phyloP scores from a whole-genome alignment of 2,797 vertebrate genomes.

The Rhodeus uyekii region DNA sequence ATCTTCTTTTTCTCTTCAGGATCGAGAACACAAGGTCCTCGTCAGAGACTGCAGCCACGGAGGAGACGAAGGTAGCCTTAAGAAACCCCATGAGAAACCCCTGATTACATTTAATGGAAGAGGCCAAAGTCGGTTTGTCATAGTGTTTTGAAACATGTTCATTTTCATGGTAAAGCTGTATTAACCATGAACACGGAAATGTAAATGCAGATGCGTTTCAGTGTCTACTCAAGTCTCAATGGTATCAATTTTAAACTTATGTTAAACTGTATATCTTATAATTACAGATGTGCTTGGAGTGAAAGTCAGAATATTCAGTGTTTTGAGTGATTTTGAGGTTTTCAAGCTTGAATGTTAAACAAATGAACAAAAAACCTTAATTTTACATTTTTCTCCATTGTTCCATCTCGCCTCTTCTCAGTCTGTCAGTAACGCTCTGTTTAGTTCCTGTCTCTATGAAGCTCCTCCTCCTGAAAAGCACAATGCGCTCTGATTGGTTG shows the following conservation, averaged over 20 bases:
- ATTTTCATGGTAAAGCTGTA: not conserved
- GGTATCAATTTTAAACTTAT: not conserved
- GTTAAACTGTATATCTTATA: slow-evolving; percentile 10
- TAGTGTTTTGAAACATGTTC: not conserved
- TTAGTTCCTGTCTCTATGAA: not conserved
- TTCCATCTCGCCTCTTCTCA: not conserved
- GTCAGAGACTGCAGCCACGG: slow-evolving; percentile 65
- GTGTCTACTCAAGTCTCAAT: slow-evolving; percentile 5
- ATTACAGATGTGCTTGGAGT: slow-evolving; percentile 15
- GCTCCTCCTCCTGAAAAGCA: not conserved
- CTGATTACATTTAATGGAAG: not conserved
- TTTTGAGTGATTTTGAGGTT: not conserved
- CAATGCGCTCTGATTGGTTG: not conserved
- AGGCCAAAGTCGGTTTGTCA: not conserved
- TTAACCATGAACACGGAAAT: not conserved
- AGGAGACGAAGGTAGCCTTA: slow-evolving; percentile 71
- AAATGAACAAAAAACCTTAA: no score
- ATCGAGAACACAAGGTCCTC: slow-evolving; percentile 63
- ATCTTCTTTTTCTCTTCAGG: slow-evolving; percentile 57
- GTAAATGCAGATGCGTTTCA: slow-evolving; percentile 29
- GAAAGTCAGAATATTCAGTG: not conserved
- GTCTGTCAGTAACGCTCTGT: not conserved
- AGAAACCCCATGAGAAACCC: not conserved
- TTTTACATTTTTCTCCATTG: not conserved
- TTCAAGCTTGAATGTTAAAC: not conserved